Base-by-base conservation (phyloP, 2,797 vertebrate genomes). In the Eulemur albifrons region DNA sequence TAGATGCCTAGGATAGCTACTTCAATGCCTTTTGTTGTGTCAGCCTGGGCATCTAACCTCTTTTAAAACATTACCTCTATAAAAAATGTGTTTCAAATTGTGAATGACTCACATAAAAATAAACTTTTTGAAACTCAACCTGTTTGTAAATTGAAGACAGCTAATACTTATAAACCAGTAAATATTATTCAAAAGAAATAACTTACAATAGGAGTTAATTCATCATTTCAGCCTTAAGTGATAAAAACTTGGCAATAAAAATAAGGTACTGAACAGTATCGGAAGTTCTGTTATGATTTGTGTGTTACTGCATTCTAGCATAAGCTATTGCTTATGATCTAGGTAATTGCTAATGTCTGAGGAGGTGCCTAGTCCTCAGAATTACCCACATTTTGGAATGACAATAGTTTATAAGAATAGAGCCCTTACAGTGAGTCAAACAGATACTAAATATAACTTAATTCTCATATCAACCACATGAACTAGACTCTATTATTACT, bases 311-410 rank as follows among this genome's bases (percentile, higher is more conserved):
- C 73, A 35, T 69, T 82, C 52, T 48, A 48, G n/a, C 35, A 30
- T 3, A 87, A 95, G 45, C 12, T 35, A 83, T 45, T 75, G 20
- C 23, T 90, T 75, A 50, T 38, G 61, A 13, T 52, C 0, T 0
- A 57, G 14, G 10, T 8, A 21, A 90, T 7, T 27, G 21, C 30
- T 59, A 32, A 48, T 10, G 23, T 48, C 3, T 17, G 35, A 84
- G 40, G 54, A 83, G 2, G 15, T 52, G 11, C 32, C n/a, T 77
- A 9, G n/a, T 57, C 10, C 25, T 94, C 40, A 88, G 79, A 96
- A 81, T 82, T 85, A 72, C 25, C n/a, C 2, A 61, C 50, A 43
- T n/a, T 94, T 96, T 92, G 43, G 50, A 88, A 88, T 73, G 88
- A 81, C 2, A 72, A 57, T 25, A 80, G 30, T 75, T 90, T 75